phyloP scores from a whole-genome alignment of 2,113 vertebrate genomes.

The Bos taurus region ARS-UCD2.0 NC_037357.1:69299501-69300000 shows the following conservation, averaged over 20 bases:
- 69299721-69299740: neutral
- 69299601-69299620: neutral
- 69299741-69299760: neutral
- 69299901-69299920: neutral
- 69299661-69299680: neutral
- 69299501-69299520: neutral
- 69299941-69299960: neutral
- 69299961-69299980: neutral
- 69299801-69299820: neutral
- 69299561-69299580: neutral
- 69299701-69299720: neutral
- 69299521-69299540: neutral
- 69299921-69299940: neutral
- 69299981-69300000: neutral
- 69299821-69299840: neutral
- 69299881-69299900: neutral
- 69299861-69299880: neutral
- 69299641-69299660: neutral
- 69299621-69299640: neutral
- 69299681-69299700: neutral
- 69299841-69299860: neutral
- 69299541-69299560: neutral
- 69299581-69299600: neutral
- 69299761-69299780: neutral
- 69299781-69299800: neutral